phyloP scores from a whole-genome alignment of 2,888 invertebrate genomes.

The Vesta saturnalis region DNA sequence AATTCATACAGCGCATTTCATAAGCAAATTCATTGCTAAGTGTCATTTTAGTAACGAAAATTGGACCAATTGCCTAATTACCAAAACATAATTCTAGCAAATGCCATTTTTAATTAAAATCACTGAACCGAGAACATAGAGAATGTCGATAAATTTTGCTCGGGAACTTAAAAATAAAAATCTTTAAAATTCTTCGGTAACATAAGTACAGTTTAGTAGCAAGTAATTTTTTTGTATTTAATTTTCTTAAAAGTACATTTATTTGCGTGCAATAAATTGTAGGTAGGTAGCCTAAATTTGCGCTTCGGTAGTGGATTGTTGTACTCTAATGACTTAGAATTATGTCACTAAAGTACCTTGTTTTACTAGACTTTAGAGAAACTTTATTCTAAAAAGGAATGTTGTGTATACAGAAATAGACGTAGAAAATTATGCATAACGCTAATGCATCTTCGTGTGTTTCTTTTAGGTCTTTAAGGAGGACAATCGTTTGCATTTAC shows the following conservation, averaged over 20 bases:
- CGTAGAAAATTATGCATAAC: conserved; percentile 1
- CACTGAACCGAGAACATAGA: neutral
- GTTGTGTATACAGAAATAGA: neutral
- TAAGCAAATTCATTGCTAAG: no score
- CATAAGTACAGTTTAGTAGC: no score
- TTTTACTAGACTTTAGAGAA: conserved; percentile 5
- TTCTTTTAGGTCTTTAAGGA: neutral
- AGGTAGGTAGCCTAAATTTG: conserved; percentile 2
- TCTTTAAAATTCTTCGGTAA: no score
- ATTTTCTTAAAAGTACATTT: neutral
- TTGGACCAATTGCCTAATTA: neutral
- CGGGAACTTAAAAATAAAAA: neutral
- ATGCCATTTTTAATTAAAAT: neutral
- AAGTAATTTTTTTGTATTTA: no score
- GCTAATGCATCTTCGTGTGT: neutral
- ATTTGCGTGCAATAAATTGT: neutral
- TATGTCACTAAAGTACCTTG: conserved; percentile 18
- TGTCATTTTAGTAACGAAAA: neutral
- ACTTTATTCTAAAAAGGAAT: conserved; percentile 2
- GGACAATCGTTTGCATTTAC: neutral
- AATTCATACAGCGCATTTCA: no score
- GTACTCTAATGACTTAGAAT: conserved; percentile 15
- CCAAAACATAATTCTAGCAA: neutral
- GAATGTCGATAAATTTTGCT: neutral
- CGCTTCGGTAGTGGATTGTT: neutral